Base-by-base conservation (phyloP, 2,113 vertebrate species). In the Strix uralensis region DNA sequence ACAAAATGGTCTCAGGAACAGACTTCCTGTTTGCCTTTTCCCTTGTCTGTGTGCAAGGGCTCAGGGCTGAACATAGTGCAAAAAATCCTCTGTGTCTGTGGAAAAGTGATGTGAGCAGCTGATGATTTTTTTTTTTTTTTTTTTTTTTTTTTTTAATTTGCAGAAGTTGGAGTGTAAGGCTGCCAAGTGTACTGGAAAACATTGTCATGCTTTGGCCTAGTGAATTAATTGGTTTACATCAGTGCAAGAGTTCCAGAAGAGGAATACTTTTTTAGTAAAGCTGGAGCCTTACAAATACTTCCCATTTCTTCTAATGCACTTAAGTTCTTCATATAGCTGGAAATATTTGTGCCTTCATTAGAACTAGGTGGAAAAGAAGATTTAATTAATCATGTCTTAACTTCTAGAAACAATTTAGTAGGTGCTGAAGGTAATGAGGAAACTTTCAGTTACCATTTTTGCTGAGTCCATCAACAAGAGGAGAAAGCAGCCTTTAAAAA, bases 281-380 rank as follows among this genome's bases (percentile, higher is more conserved):
- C 52, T 78, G 23, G 42, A 95, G 47, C 47, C 61, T 92, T 87
- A 67, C n/a, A 81, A 67, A 40, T 86, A 57, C 27, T 93, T 88
- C 2, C 5, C 12, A 3, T 74, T 49, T 75, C 5, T 81, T 86
- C 38, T 86, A 71, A 71, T 71, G 77, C 25, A 79, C 34, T 79
- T 40, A 67, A 67, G 27, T 79, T 84, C 25, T 92, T 89, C 9
- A 32, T 69, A 61, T 23, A 84, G 67, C 44, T 91, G 36, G 26
- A 79, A 77, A 54, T 84, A 75, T 4, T 91, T 86, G 73, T 95
- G 92, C 84, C 91, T 96, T 89, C 26, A 17, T 42, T 92, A 71
- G 42, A 95, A 77, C 40, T 72, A 42, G 49, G 51, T 79, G 54
- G 44, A 83, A 66, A 84, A 79, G 11, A 78, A 57, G 13, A 63